These are phyloP conservation scores for Asbolus verrucosus DNA, from an alignment of 1,140 invertebrate species.

Conservation along the genomic window DNA sequence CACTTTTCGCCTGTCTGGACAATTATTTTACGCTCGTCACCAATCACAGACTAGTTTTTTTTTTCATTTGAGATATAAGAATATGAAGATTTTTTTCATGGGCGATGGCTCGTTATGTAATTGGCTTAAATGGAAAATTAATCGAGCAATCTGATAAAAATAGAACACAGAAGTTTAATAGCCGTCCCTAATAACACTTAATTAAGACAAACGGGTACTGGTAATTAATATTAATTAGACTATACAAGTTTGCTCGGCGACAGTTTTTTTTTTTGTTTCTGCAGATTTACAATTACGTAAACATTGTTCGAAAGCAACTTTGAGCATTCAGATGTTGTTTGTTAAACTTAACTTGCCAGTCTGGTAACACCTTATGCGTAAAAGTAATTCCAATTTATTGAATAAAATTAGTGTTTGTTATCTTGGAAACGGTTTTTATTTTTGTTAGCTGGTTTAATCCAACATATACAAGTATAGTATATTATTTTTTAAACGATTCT, in stretches of 20 bases:
- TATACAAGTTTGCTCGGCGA: no score
- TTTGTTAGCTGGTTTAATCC: background rate
- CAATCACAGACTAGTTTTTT: background rate
- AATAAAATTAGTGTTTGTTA: constrained; percentile 22
- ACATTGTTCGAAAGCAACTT: no score
- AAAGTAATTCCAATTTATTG: background rate
- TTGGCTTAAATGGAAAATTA: constrained; percentile 34
- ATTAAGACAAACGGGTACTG: constrained; percentile 3
- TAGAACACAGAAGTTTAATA: background rate
- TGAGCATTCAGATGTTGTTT: no score
- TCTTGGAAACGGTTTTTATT: background rate
- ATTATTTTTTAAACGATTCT: constrained; percentile 30
- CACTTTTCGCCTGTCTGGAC: constrained; percentile 38
- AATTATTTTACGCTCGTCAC: constrained; percentile 41
- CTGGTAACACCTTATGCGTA: no score
- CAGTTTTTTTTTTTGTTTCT: no score
- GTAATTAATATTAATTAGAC: constrained; percentile 19
- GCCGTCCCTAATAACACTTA: background rate
- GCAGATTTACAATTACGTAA: no score
- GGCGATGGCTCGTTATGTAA: constrained; percentile 13
- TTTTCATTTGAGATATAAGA: no score
- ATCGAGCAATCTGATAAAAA: constrained; percentile 5
- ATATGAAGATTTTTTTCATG: background rate
- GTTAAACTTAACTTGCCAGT: background rate
- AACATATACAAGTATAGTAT: constrained; percentile 3